phyloP scores from a whole-genome alignment of 2,888 invertebrate genomes.

The Hecatera dysodea region DNA sequence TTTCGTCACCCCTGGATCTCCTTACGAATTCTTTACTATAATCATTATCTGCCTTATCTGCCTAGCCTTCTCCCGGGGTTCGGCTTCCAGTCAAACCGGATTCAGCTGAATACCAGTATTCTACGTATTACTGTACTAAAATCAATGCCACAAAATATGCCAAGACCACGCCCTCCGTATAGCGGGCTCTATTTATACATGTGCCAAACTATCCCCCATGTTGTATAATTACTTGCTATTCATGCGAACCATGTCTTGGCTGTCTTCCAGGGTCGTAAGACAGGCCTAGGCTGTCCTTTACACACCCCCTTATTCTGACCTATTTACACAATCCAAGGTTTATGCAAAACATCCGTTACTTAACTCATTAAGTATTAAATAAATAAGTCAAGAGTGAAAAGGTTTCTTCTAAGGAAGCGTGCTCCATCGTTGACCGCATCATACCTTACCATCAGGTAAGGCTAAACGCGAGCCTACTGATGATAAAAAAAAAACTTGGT shows the following conservation, averaged over 20 bases:
- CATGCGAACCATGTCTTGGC: conserved; percentile 51
- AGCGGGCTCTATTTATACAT: conserved; percentile 9
- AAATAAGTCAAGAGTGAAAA: neutral
- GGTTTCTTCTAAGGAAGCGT: neutral
- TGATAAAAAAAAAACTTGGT: neutral
- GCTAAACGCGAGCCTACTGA: neutral
- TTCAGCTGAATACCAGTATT: no score
- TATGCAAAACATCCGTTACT: neutral
- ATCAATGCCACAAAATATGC: neutral
- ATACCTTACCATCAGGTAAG: neutral
- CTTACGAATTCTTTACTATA: neutral
- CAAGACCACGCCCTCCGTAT: conserved; percentile 20
- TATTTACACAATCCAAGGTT: conserved; percentile 15
- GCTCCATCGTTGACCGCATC: neutral
- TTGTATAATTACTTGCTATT: conserved; percentile 38
- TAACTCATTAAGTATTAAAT: no score
- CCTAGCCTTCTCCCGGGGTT: no score
- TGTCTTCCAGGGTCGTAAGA: conserved; percentile 32
- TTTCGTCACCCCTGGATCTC: neutral
- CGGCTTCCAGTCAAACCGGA: no score
- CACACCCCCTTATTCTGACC: conserved; percentile 33
- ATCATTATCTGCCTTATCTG: no score
- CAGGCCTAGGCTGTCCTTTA: conserved; percentile 10
- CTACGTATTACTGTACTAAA: no score
- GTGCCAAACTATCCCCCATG: conserved; percentile 29